Base-by-base conservation (phyloP, 2,888 invertebrate species). In the Apeira syringaria region DNA sequence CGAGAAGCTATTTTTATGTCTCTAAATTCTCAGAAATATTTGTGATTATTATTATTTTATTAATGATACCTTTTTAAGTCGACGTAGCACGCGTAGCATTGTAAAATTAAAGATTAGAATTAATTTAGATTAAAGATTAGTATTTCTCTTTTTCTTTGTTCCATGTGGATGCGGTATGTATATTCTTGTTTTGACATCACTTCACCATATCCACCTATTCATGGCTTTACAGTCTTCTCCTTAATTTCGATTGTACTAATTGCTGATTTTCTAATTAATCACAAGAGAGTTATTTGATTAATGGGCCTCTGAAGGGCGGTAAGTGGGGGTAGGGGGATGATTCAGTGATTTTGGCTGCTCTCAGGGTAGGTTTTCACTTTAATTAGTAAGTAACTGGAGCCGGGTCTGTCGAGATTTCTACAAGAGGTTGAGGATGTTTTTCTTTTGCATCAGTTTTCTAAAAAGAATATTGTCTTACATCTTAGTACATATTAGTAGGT, bases 221-320 rank as follows among this genome's bases (percentile, higher is more conserved):
- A 1, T 1, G 1, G 2, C 7, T 7, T 7, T 7, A 20, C 7
- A 6, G 20, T 20, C 20, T 20, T 20, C 59, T 56, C 64, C 69
- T 67, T 73, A 73, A 80, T 74, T 74, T 74, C 73, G 64, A 76
- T 79, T 80, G 69, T 65, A 61, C 74, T 86, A 85, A 87, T 87
- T 85, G 74, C 82, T 75, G 78, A 85, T 87, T 86, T 81, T 73
- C 78, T 80, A 86, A 88, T 88, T 88, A 85, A 87, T 88, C 86
- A 87, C 83, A 50, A 59, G 74, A 68, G 78, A 74, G 77, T 80
- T 73, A 74, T 85, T 85, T 88, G 85, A 88, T 88, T 87, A 87
- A 88, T 88, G 77, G 81, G 78, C 68, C 72, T 68, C 72, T 68
- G 67, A 80, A 74, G 42, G 28, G 53, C 27, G 44, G 46, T 35